phyloP scores from a whole-genome alignment of 2,113 vertebrate genomes.

The Euleptes europaea region DNA sequence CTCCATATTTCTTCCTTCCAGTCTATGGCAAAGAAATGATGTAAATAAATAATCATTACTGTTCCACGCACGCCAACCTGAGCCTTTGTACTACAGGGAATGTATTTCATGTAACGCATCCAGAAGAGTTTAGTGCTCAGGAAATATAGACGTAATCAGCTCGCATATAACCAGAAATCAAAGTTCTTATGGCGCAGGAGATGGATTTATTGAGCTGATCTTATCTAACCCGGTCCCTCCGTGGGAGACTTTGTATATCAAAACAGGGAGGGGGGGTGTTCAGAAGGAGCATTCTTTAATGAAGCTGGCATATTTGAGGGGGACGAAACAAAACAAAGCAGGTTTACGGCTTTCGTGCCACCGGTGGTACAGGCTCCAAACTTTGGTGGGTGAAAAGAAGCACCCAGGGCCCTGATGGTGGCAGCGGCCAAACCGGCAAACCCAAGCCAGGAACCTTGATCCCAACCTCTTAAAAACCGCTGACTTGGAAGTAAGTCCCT shows the following conservation, averaged over 20 bases:
- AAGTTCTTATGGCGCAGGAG: conserved; percentile 73
- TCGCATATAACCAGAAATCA: conserved; percentile 78
- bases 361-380: conserved; percentile 69
- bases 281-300: neutral
- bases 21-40: conserved; percentile 78
- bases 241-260: conserved; percentile 66
- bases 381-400: conserved; percentile 72
- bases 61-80: conserved; percentile 66
- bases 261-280: neutral
- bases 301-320: neutral
- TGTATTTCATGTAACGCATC: conserved; percentile 77
- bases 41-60: conserved; percentile 83
- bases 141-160: conserved; percentile 79
- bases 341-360: conserved; percentile 59
- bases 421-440: conserved; percentile 44
- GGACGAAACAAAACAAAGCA: neutral
- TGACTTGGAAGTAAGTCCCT: neutral
- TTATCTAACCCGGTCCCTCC: conserved; percentile 65
- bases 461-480: neutral
- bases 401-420: conserved; percentile 65
- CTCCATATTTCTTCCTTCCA: conserved; percentile 73
- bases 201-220: conserved; percentile 78
- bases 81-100: conserved; percentile 65
- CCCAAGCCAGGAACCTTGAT: conserved; percentile 58
- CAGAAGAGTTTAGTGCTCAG: conserved; percentile 78